Percentiles rank a stretch among this genome's conserved stretches.
Evolutionary conservation across 1,140 invertebrate species (phyloP).

Genomic region (Scaptomyza pallida): DNA sequence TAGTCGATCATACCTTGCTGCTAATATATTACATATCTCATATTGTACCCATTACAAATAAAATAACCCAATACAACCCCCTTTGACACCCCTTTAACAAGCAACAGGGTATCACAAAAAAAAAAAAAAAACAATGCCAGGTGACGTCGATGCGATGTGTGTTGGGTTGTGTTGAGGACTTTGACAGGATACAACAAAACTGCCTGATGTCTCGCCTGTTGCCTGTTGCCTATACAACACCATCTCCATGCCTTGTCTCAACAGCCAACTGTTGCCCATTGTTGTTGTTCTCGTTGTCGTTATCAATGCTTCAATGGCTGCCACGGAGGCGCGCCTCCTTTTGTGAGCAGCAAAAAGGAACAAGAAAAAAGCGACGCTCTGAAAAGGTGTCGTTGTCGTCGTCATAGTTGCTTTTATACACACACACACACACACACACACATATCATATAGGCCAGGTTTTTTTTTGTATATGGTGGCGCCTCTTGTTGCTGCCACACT

Average conservation of each 20-base stretch:
- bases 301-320: constrained; percentile 73
- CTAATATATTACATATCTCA: too few species aligned
- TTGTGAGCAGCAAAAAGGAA: constrained; percentile 38
- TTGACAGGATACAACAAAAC: constrained; percentile 44
- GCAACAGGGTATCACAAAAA: constrained; percentile 22
- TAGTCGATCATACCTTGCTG: too few species aligned
- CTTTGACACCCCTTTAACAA: background rate
- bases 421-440: constrained; percentile 21
- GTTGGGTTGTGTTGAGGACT: constrained; percentile 45
- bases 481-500: constrained; percentile 29
- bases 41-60: too few species aligned
- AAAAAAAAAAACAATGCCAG: constrained; percentile 48
- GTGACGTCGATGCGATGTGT: constrained; percentile 5
- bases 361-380: background rate
- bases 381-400: constrained; percentile 53
- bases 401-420: constrained; percentile 50
- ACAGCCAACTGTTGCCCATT: constrained; percentile 62
- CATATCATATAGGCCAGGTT: constrained; percentile 34
- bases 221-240: background rate
- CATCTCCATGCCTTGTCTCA: too few species aligned
- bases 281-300: constrained; percentile 41
- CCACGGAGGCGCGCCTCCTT: constrained; percentile 46
- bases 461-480: constrained; percentile 39
- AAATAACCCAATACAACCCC: too few species aligned
- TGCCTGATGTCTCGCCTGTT: background rate